Evolutionary conservation across 2,113 vertebrate genomes (phyloP), one percentile per base, ranked within the genome.

Genomic region (Mesitornis unicolor): DNA sequence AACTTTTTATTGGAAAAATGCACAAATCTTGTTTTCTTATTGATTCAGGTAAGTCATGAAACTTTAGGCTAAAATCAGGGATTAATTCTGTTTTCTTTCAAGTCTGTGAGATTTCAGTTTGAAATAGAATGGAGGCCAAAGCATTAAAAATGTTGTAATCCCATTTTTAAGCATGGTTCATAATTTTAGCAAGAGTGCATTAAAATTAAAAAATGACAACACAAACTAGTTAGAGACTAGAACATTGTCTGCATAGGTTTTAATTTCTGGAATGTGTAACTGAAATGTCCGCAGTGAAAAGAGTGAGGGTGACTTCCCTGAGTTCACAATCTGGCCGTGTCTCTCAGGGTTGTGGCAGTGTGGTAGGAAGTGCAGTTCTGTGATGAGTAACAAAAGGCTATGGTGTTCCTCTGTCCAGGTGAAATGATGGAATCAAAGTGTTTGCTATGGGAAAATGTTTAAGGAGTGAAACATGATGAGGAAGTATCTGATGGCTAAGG

Each of bases 1-100:
- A 99, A 98, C 99, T 99, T 98, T 99, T 99, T 98, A 99, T 99
- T 93, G 99, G 99, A 95, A 99, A 99, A 99, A 99, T 99, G 99
- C 99, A 99, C 97, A 99, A 99, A 96, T 99, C 99, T 85, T 99
- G 99, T 98, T 99, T 97, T 96, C 96, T 99, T 95, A 92, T 97
- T 90, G 98, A 99, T 96, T 86, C 99, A 98, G 99, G 99, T 99
- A 95, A 95, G 98, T 97, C 40, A 61, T 84, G 53, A 70, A 84
- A 33, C 9, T 70, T 7, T 68, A 86, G 11, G 8, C 45, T 88
- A 68, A 78, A 57, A n/a, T 71, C 42, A 84, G 9, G 10, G 5
- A 35, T 68, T 60, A n/a, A 70, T 60, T 70, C 31, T 50, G 3
- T 48, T 92, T 65, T 53, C 17, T 79, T 88, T 71, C 9, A 81